Evolutionary conservation across 2,113 vertebrate genomes (phyloP), one percentile per base, ranked within the genome.

Genomic region (Rhineura floridana): DNA sequence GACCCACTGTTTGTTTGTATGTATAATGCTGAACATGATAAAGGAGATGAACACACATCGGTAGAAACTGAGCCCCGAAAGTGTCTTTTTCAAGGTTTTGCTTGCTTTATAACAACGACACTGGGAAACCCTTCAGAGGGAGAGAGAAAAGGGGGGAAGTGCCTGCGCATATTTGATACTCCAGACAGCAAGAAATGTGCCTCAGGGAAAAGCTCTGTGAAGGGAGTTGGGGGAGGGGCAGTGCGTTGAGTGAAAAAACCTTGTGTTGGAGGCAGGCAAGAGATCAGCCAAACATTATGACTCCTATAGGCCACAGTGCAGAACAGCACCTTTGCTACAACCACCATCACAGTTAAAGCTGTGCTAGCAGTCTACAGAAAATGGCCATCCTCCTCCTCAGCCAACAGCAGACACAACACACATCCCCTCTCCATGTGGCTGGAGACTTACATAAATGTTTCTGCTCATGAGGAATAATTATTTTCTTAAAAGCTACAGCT

Each of bases 141-240:
- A 67, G 73, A 10, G 62, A 55, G 69, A 62, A 72, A 67, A 33
- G 3, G 76, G 69, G 72, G 46, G 30, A 86, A 90, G 50, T 87
- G 91, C 81, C 81, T 42, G 81, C 84, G 92, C 90, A 88, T 28
- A 84, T 17, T 91, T 4, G 85, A 89, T 82, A 88, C 90, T 84
- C 86, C 84, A 93, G 67, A 87, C 91, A 92, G 92, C 30, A 86
- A 89, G 93, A 93, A 90, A 78, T 77, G 62, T 1, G 90, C 90
- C 94, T 91, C n/a, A 2, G 87, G 87, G 88, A 52, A 50, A 80
- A 92, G 87, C 84, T 86, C 76, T 73, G 90, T 81, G 82, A 44
- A 50, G 65, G 25, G n/a, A 83, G 94, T 92, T 93, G 96, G 94
- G 96, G 93, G 95, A 94, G 94, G 93, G 93, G 92, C 84, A 83